These are phyloP conservation scores for Clarias batrachus DNA, from an alignment of 2,113 vertebrate genomes.

Conservation along the genomic window DNA sequence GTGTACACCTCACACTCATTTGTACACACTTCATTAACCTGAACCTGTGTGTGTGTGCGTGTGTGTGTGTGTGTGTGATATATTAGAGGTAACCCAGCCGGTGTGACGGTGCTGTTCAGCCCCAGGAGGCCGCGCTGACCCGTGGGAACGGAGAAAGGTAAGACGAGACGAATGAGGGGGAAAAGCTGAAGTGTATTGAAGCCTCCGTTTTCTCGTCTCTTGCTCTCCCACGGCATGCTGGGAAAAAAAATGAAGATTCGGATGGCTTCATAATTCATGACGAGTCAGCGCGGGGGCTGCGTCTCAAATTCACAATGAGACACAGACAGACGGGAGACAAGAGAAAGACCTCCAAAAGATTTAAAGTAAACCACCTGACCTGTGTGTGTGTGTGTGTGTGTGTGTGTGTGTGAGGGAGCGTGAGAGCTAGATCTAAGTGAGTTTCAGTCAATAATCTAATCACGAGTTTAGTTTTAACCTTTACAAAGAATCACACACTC, in stretches of 20 bases:
- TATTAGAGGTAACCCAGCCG: background rate
- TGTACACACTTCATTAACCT: background rate
- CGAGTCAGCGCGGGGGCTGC: slow-evolving; percentile 37
- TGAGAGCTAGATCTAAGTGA: background rate
- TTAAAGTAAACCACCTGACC: background rate
- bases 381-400: slow-evolving; percentile 2
- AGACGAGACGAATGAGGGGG: slow-evolving; percentile 29
- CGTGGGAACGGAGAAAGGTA: slow-evolving; percentile 25
- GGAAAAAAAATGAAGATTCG: slow-evolving; percentile 47
- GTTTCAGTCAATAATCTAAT: background rate
- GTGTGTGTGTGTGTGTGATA: background rate
- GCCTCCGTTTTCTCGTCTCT: slow-evolving; percentile 13
- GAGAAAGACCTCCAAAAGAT: background rate
- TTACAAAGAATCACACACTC: background rate
- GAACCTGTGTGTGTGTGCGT: background rate
- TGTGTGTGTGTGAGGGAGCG: background rate
- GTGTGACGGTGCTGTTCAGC: background rate
- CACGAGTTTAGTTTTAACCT: background rate
- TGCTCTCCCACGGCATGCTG: slow-evolving; percentile 47
- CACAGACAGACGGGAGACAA: background rate
- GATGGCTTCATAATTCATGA: slow-evolving; percentile 49
- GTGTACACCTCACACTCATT: background rate
- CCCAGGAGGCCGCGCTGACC: background rate
- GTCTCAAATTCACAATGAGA: slow-evolving; percentile 28
- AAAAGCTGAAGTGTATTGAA: slow-evolving; percentile 32